Evolutionary conservation across 2,113 vertebrate species (phyloP), one percentile per base, ranked within the genome.

Genomic region (Verasper variegatus): DNA sequence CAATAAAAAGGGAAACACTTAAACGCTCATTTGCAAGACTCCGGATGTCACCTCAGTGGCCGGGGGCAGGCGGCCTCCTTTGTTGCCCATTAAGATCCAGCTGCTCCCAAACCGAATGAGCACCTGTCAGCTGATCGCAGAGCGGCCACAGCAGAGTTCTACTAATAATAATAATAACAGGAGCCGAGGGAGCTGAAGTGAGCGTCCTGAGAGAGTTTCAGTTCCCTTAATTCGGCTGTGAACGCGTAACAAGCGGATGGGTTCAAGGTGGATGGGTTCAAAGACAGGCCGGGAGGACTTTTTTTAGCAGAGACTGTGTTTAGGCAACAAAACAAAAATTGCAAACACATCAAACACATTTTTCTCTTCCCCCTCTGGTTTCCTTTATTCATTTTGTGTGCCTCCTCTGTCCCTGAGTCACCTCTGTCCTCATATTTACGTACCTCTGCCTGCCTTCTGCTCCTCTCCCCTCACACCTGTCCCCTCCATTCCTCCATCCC

Each of bases 41-140:
- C 68, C 52, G 59, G 68, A 62, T 87, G 88, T 89, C 84, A 92
- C 82, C 87, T 81, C 82, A 84, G 81, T 77, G 71, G 81, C 59
- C 9, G 55, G 31, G 52, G 69, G 76, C 54, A 20, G 9, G 55
- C 60, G 59, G 61, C 57, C 71, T 73, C 74, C 73, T 68, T 56
- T 56, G 86, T 83, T 78, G 82, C 68, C 81, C 81, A 89, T 91
- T 91, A 86, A 67, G 42, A 79, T 82, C 82, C 83, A 83, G 78
- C 83, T 82, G 80, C 65, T 82, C 55, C 45, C n/a, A 9, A 49
- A 59, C 68, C 76, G 85, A 89, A 90, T 78, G 68, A 90, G 73
- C 81, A 89, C 85, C 85, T 89, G 85, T 84, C 85, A 76, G 83
- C 79, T 77, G 83, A 79, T 84, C 61, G 4, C 56, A 70, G 51